Conservation (phyloP, 2,797 vertebrate genomes). For the Leptatherina wallacei region DNA sequence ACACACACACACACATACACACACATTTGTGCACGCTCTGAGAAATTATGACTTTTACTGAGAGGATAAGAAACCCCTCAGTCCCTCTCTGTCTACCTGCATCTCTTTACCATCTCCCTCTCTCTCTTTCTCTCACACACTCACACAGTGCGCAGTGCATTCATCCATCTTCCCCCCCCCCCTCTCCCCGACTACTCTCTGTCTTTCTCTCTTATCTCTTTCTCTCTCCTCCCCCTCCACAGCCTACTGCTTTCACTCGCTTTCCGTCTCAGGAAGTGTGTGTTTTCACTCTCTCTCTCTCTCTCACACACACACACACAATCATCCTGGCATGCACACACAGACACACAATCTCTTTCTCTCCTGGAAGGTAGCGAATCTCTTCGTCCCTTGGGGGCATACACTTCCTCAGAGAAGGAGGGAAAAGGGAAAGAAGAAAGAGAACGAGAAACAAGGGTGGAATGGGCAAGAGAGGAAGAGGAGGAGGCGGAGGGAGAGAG, state of each 20-base stretch:
- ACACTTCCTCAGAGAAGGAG: constrained; percentile 79
- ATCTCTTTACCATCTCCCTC: constrained; percentile 67
- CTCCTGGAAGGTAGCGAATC: constrained; percentile 79
- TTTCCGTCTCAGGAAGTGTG: constrained; percentile 73
- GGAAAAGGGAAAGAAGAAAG: constrained; percentile 65
- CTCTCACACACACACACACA: constrained; percentile 50
- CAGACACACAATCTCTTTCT: constrained; percentile 65
- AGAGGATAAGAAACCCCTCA: constrained; percentile 73
- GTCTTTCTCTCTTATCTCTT: constrained; percentile 77
- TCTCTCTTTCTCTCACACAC: constrained; percentile 50
- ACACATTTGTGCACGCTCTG: constrained; percentile 67
- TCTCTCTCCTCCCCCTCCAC: constrained; percentile 72
- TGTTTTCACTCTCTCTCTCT: constrained; percentile 61
- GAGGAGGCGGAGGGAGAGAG: constrained; percentile 27
- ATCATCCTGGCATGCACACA: constrained; percentile 45
- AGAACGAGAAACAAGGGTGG: constrained; percentile 65
- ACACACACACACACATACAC: constrained; percentile 29
- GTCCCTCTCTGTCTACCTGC: constrained; percentile 73
- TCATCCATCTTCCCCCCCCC: constrained; percentile 73
- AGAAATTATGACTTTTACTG: constrained; percentile 76
- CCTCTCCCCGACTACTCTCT: constrained; percentile 73
- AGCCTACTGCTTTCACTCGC: constrained; percentile 72
- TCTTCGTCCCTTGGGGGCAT: constrained; percentile 75
- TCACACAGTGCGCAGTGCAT: constrained; percentile 65
- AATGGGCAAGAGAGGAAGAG: constrained; percentile 58